Base-by-base conservation (phyloP, 2,888 invertebrate genomes). In the Parnassius orleans region DNA sequence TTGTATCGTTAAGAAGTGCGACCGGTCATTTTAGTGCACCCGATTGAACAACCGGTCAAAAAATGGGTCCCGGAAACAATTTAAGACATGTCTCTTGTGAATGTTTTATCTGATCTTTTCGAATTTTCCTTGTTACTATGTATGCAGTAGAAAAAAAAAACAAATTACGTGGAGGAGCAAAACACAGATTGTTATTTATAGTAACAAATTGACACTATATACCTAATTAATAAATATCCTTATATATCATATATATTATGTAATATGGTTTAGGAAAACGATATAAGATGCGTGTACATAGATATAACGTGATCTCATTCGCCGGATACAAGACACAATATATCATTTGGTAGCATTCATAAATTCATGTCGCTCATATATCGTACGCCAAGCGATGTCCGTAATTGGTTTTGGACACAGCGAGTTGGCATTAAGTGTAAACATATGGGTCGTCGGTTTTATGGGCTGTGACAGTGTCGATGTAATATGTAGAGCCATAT, bases 331-430 rank as follows among this genome's bases (percentile, higher is more conserved):
- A 64, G 60, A 55, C 57, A 60, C 53, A 44, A 64, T 64, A 60
- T 57, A 64, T 64, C 63, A 64, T 64, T 53, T 57, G 50, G 59
- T 9, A 47, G 57, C 53, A 66, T 67, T 65, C 68, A 70, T 70
- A 71, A 71, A 71, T 69, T 67, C 41, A 57, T 63, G 63, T 62
- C 71, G 71, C 70, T 76, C 78, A 77, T 80, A 80, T 75, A 80
- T 80, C 72, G 77, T 75, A 77, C 72, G 76, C 74, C 81, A 81
- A 78, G 78, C 79, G 78, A 79, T 77, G 82, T 77, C 77, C 81
- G 79, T 85, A 83, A 86, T 84, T 84, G 84, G 81, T 81, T 82
- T 81, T 75, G 78, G 76, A 74, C 72, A 73, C 73, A 71, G 72
- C 70, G 69, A 69, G 68, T 68, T 74, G 73, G 74, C 72, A 70